Evolutionary conservation across 2,888 invertebrate genomes (phyloP).

Genomic region (Dexiosoma caninum): DNA sequence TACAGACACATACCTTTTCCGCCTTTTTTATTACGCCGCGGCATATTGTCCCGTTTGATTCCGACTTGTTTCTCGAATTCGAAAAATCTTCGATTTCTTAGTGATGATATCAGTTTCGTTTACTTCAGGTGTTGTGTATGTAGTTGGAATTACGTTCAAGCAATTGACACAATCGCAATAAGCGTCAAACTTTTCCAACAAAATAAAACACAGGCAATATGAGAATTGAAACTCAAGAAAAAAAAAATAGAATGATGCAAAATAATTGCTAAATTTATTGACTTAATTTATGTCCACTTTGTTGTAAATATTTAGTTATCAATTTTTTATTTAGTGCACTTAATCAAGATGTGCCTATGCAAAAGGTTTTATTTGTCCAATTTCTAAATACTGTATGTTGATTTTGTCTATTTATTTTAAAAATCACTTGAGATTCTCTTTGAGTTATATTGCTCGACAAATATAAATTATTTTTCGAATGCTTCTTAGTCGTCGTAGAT

Average conservation of each 20-base stretch:
- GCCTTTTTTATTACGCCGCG: conserved; percentile 76
- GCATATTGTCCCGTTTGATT: conserved; percentile 70
- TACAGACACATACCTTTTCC: conserved; percentile 77
- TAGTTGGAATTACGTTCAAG: neutral
- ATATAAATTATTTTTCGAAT: conserved; percentile 65
- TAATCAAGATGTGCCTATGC: conserved; percentile 77
- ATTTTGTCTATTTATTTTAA: conserved; percentile 64
- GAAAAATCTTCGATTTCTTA: conserved; percentile 35
- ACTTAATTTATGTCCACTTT: conserved; percentile 42
- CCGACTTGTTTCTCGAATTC: conserved; percentile 47
- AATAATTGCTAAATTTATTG: conserved; percentile 46
- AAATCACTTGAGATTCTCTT: conserved; percentile 61
- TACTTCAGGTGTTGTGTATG: neutral
- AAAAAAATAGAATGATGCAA: conserved; percentile 16
- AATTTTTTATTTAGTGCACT: conserved; percentile 41
- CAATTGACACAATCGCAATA: conserved; percentile 1
- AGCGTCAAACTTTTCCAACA: neutral
- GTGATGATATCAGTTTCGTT: neutral
- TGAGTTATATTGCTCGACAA: conserved; percentile 59
- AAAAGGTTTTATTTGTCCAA: conserved; percentile 76
- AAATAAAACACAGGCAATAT: conserved; percentile 28
- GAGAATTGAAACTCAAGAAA: conserved; percentile 20
- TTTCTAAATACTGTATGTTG: conserved; percentile 70
- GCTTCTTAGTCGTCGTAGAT: conserved; percentile 63
- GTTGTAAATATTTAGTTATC: conserved; percentile 11